Evolutionary conservation across 1,140 invertebrate species (phyloP), one percentile per base, ranked within the genome.

Genomic region (Magallana ariakensis): DNA sequence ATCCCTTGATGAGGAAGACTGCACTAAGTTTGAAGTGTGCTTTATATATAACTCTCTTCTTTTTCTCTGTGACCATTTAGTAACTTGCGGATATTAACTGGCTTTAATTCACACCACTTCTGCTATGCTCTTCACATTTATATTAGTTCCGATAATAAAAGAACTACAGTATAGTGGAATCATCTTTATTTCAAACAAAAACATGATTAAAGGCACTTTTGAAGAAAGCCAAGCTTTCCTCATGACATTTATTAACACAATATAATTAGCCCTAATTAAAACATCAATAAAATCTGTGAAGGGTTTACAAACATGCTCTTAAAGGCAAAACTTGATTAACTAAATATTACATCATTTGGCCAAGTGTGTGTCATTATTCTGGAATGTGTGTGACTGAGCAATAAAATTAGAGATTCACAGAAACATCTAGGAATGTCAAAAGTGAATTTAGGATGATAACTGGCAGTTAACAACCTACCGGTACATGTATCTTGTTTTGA

Each of bases 131-230:
- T 46, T 46, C 33, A 46, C 33, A 46, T 46, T 4, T 46, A 46
- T 46, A 4, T 46, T 46, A 46, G 33, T 46, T 46, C 33, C 5
- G 33, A 46, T 46, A 2, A 46, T 46, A 46, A 46, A 46, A 46
- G 33, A 4, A 46, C 33, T 46, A 4, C 5, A 46, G 33, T 46
- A 46, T 5, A 46, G 33, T 70, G n/a, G 19, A 70, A 70, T 26
- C 26, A 19, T 75, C 22, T 75, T 75, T 75, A 75, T 75, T 75
- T 75, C 33, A 26, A 75, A 75, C 66, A 75, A 75, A 75, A 75
- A 75, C 66, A 26, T 75, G 26, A 75, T 75, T 75, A 75, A 70
- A 75, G 66, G 66, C 66, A 75, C 66, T 75, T 75, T 26, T 75
- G 33, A 33, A 1, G 58, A 75, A 22, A 75, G 19, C 11, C 22